Evolutionary conservation across 2,113 vertebrate genomes (phyloP).

Genomic region (Hassar affinis): DNA sequence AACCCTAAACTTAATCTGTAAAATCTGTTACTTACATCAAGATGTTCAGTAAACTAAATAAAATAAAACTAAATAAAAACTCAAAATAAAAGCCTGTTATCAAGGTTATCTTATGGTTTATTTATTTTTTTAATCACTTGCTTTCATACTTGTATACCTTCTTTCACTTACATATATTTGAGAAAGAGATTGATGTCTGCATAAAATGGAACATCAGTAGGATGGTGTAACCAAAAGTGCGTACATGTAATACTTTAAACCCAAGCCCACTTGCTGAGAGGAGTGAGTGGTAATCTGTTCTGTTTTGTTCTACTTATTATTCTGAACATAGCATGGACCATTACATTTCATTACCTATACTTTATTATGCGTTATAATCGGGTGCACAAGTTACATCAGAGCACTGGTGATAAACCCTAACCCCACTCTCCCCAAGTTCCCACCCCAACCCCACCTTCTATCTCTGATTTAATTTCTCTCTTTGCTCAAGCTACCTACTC

Average conservation of each 20-base stretch:
- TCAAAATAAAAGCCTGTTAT: background rate
- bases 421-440: too few relatives aligned
- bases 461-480: conserved; percentile 33
- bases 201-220: background rate
- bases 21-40: background rate
- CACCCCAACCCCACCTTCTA: conserved; percentile 1
- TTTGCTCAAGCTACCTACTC: conserved; percentile 57
- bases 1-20: background rate
- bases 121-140: background rate
- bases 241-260: conserved; percentile 28
- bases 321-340: conserved; percentile 40
- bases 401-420: conserved; percentile 20
- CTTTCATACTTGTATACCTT: background rate
- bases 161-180: background rate
- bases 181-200: background rate
- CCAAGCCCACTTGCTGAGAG: conserved; percentile 21
- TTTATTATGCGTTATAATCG: conserved; percentile 47
- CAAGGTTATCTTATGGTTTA: background rate
- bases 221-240: background rate
- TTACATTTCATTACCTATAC: conserved; percentile 48
- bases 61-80: too few relatives aligned
- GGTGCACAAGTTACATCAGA: conserved; percentile 25
- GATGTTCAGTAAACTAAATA: background rate
- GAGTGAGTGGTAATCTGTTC: conserved; percentile 39
- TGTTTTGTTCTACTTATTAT: conserved; percentile 45